These are phyloP conservation scores for Cyclura pinguis DNA, from an alignment of 2,797 vertebrate species.

Conservation along the genomic window DNA sequence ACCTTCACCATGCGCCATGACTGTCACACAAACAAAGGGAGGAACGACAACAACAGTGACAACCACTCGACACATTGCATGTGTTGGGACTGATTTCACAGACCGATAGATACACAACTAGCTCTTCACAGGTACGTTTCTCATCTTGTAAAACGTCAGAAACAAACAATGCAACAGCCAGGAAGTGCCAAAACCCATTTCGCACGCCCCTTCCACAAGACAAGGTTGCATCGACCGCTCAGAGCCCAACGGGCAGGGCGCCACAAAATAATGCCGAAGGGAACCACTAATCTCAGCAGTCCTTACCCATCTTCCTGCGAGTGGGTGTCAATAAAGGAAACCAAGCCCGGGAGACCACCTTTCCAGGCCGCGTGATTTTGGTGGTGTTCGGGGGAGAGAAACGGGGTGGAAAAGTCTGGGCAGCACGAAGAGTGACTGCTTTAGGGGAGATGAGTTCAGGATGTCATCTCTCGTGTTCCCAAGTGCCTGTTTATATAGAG, in stretches of 20 bases:
- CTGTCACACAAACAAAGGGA: neutral
- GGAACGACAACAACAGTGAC: neutral
- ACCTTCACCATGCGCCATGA: too few relatives aligned
- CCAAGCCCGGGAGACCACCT: neutral
- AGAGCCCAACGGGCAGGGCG: too few relatives aligned
- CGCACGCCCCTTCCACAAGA: too few relatives aligned
- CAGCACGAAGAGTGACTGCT: neutral
- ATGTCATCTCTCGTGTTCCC: neutral
- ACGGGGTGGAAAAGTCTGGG: too few relatives aligned
- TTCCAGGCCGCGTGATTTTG: too few relatives aligned
- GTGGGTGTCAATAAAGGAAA: neutral
- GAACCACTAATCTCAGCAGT: neutral
- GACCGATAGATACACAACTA: too few relatives aligned
- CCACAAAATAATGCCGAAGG: neutral
- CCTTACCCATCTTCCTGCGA: too few relatives aligned
- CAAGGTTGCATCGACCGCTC: too few relatives aligned
- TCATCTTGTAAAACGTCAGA: neutral
- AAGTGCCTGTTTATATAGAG: neutral
- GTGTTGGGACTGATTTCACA: too few relatives aligned
- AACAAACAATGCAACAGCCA: neutral
- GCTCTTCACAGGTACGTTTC: neutral
- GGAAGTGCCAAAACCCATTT: too few relatives aligned
- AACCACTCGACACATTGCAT: neutral
- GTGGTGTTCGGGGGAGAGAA: too few relatives aligned
- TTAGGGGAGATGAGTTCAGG: too few relatives aligned